These are phyloP conservation scores for Thyatira batis DNA, from an alignment of 2,888 invertebrate genomes.

Conservation along the genomic window DNA sequence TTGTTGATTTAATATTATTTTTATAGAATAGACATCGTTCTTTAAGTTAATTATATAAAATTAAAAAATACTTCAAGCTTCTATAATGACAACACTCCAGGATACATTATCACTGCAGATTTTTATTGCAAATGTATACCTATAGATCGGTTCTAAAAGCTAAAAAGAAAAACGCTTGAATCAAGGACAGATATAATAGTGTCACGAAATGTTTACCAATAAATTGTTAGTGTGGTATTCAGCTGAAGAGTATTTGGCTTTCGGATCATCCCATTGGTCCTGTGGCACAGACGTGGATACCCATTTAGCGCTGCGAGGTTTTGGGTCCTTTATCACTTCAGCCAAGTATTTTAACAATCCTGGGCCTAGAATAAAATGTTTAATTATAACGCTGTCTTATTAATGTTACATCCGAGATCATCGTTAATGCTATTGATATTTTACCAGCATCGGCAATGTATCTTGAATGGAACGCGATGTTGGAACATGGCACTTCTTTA, in stretches of 20 bases:
- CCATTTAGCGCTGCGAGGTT: slow-evolving; percentile 87
- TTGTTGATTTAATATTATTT: slow-evolving; percentile 1
- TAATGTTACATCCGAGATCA: background rate
- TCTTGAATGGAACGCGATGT: slow-evolving; percentile 93
- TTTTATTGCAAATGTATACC: too few relatives aligned
- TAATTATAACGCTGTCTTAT: background rate
- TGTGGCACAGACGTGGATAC: slow-evolving; percentile 89
- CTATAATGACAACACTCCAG: too few relatives aligned
- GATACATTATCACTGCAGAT: too few relatives aligned
- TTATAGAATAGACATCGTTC: too few relatives aligned
- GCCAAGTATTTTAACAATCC: slow-evolving; percentile 81
- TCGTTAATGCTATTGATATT: background rate
- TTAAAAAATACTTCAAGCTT: too few relatives aligned
- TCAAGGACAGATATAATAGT: too few relatives aligned
- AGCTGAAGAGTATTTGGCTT: slow-evolving; percentile 85
- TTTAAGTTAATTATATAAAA: too few relatives aligned
- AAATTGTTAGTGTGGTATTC: slow-evolving; percentile 93
- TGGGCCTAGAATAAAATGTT: slow-evolving; percentile 66
- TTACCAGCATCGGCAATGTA: slow-evolving; percentile 85
- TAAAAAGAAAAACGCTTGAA: too few relatives aligned
- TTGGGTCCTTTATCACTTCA: slow-evolving; percentile 83
- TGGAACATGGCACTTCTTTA: slow-evolving; percentile 80
- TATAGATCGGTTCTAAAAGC: too few relatives aligned
- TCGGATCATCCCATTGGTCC: slow-evolving; percentile 83
- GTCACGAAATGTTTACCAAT: slow-evolving; percentile 69